These are phyloP conservation scores for Drosophila asahinai DNA, from an alignment of 1,140 invertebrate species.

Conservation along the genomic window DNA sequence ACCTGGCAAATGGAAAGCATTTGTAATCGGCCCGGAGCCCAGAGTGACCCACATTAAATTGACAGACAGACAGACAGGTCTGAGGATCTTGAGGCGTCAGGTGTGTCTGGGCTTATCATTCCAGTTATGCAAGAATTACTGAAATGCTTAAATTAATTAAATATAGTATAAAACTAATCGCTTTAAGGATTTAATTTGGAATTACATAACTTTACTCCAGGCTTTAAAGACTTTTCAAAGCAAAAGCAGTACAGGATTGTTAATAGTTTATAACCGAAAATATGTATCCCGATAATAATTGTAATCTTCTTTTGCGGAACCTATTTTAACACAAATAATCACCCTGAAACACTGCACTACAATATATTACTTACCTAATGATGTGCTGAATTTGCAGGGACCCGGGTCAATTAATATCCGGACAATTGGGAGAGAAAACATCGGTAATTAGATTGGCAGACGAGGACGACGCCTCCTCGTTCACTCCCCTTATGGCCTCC, in stretches of 20 bases:
- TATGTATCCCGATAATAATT: background rate
- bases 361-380: constrained; percentile 31
- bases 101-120: background rate
- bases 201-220: too few relatives aligned
- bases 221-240: too few relatives aligned
- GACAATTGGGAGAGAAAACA: constrained; percentile 25
- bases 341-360: background rate
- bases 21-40: constrained; percentile 26
- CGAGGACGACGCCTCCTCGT: constrained; percentile 10
- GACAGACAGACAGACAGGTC: constrained; percentile 6
- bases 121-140: background rate
- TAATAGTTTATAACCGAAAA: too few relatives aligned
- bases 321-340: background rate
- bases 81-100: background rate
- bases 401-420: constrained; percentile 21
- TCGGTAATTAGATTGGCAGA: constrained; percentile 54
- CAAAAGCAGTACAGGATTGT: too few relatives aligned
- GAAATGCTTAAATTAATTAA: background rate
- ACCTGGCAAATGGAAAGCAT: constrained; percentile 28
- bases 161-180: too few relatives aligned
- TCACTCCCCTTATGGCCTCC: background rate
- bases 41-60: constrained; percentile 31
- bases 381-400: constrained; percentile 37
- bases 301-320: background rate
- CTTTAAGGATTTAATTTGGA: too few relatives aligned